Conservation (phyloP, 23 tunicate species). For the Phallusia fumigata region DNA sequence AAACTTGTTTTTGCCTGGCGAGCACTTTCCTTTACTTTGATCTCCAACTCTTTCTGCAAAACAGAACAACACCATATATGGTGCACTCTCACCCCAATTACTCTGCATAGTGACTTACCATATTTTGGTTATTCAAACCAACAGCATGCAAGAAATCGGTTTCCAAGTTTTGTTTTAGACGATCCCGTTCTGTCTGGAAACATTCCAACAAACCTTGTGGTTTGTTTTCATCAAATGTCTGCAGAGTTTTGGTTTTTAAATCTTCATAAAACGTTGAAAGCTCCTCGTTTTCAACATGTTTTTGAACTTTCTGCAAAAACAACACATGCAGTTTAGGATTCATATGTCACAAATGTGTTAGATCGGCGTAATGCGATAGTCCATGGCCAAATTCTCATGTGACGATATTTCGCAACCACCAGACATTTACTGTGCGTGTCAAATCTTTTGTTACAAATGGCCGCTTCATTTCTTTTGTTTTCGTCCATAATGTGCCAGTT, state of each 20-base stretch:
- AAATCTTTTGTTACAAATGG: too few species aligned
- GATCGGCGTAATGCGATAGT: too few species aligned
- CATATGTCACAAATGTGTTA: too few species aligned
- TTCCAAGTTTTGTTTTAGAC: neutral
- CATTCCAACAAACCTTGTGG: neutral
- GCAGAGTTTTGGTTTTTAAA: neutral
- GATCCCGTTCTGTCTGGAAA: neutral
- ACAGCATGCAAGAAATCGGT: neutral
- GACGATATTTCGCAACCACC: too few species aligned
- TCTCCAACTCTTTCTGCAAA: neutral
- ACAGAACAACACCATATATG: neutral
- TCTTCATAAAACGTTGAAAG: neutral
- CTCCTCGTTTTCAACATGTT: neutral
- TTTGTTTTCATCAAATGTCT: neutral
- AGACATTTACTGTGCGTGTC: too few species aligned
- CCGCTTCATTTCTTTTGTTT: too few species aligned
- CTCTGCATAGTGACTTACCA: neutral
- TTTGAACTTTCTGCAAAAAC: neutral
- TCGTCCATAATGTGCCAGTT: too few species aligned
- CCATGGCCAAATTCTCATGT: too few species aligned
- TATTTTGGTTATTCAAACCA: neutral
- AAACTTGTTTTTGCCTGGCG: too few species aligned
- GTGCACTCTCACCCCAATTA: neutral
- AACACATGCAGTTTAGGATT: too few species aligned
- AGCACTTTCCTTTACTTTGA: neutral